A percentile compares a stretch with the other conserved stretches of the same genome.
Conservation (phyloP, 2,888 invertebrate species). For the Hirudinaria manillensis region DNA sequence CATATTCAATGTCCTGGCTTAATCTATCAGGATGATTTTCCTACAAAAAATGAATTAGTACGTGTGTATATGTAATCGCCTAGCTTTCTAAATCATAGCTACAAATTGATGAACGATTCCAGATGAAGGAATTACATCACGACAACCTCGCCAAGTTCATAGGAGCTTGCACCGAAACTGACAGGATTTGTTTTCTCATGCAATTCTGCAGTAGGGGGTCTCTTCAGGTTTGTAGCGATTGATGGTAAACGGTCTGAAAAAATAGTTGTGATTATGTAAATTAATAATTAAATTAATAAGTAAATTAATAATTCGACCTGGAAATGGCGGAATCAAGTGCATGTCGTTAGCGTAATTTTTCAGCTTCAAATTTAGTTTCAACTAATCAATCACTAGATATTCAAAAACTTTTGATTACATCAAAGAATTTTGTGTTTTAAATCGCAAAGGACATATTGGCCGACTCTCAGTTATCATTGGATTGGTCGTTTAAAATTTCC, state of each 20-base stretch:
- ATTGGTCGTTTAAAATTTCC: slow-evolving; percentile 28
- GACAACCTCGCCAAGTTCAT: slow-evolving; percentile 22
- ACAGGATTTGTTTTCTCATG: slow-evolving; percentile 22
- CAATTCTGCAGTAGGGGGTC: slow-evolving; percentile 10
- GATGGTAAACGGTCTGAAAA: neutral
- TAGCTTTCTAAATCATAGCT: no score
- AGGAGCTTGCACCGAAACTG: slow-evolving; percentile 24
- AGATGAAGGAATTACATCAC: slow-evolving; percentile 29
- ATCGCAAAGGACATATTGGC: slow-evolving; percentile 39
- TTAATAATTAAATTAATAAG: no score
- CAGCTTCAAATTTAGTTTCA: no score
- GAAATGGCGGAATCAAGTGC: no score
- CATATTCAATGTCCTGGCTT: no score
- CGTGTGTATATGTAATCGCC: no score
- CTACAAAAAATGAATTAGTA: no score
- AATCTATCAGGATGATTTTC: no score
- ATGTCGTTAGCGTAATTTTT: no score
- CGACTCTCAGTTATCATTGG: neutral
- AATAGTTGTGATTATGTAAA: no score
- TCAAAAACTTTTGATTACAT: neutral
- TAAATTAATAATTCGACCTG: no score
- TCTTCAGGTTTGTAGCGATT: slow-evolving; percentile 17
- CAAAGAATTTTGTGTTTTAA: neutral
- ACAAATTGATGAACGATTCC: neutral
- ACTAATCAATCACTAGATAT: neutral